Evolutionary conservation across 2,888 invertebrate species (phyloP), one percentile per base, ranked within the genome.

Genomic region (Rhimphoctona megacephalus): DNA sequence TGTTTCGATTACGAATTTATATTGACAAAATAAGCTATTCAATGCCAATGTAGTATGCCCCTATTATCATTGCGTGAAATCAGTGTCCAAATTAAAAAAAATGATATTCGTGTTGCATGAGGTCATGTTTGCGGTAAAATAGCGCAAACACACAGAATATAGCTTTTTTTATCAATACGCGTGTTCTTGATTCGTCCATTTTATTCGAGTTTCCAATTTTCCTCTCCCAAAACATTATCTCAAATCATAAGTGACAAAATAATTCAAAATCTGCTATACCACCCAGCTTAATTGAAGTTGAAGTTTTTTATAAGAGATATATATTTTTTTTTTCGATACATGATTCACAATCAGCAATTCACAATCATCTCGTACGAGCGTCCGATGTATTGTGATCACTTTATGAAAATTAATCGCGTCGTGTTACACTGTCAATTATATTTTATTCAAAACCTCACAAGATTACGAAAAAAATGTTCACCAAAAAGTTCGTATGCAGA

Each of bases 281-380:
- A 43, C 14, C 11, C 14, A 43, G 43, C 3, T 43, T 43, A 11
- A 43, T 2, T 43, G 43, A 14, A 14, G 11, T 14, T 43, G 2
- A 43, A 11, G 43, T 43, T 11, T 39, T 39, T 39, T 33, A 5
- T 33, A 4, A 33, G 33, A 4, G 5, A 33, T 33, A 33, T 4
- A 4, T 2, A 33, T 33, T 33, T 33, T 33, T 33, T 33, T 33
- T 33, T 5, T 33, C 2, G 3, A 7, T 39, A 39, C 39, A 1
- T 8, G 39, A 39, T 8, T 39, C 9, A 93, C 91, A 90, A 92
- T 92, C 92, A 93, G 89, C 89, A 67, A 64, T 36, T 14, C 14
- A 17, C 87, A 85, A 81, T 76, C 87, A 85, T 83, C 81, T 80
- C 89, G 89, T 91, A 89, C 89, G 91, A 4, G 25, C n/a, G 11